phyloP scores from a whole-genome alignment of 2,888 invertebrate species.

The Gymnosoma rotundatum region DNA sequence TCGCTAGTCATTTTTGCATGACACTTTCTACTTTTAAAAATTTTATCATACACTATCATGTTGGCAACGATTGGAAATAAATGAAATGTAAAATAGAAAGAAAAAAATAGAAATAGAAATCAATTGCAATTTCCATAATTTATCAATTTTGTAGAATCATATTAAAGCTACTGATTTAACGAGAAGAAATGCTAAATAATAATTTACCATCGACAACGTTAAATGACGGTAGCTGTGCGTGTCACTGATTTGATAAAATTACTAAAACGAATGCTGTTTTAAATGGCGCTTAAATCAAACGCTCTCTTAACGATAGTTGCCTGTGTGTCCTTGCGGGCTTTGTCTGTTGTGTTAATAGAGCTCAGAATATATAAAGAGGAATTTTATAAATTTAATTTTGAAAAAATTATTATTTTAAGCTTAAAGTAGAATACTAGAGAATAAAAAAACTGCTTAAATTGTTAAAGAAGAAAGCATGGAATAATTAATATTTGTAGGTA shows the following conservation, averaged over 20 bases:
- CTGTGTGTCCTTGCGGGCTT: no score
- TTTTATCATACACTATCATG: constrained; percentile 15
- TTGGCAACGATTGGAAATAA: constrained; percentile 1
- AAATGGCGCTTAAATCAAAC: constrained; percentile 36
- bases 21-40: constrained; percentile 38
- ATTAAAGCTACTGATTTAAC: constrained; percentile 41
- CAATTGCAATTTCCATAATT: neutral
- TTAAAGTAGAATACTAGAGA: no score
- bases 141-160: constrained; percentile 44
- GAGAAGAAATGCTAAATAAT: constrained; percentile 40
- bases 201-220: no score
- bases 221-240: neutral
- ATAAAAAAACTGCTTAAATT: no score
- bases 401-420: no score
- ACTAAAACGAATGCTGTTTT: neutral
- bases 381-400: no score
- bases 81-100: neutral
- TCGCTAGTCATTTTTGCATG: constrained; percentile 38
- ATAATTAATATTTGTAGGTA: no score
- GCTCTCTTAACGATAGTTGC: constrained; percentile 1
- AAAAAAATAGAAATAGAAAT: constrained; percentile 18
- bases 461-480: no score
- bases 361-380: no score
- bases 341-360: neutral
- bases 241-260: no score